Evolutionary conservation across 1,140 invertebrate species (phyloP).

Genomic region (Lycorma delicatula): DNA sequence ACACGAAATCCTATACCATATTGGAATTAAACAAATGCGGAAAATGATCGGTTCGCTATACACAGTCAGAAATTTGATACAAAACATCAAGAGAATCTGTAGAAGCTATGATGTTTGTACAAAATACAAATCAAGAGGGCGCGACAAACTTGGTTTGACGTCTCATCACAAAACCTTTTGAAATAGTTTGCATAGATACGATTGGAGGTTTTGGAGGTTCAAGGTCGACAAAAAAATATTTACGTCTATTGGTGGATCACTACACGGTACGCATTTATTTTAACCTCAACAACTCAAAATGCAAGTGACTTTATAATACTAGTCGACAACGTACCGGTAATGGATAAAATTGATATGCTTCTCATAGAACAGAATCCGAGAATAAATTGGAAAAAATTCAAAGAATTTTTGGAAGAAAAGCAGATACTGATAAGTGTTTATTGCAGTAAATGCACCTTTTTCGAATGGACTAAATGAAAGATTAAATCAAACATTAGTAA

Average conservation of each 20-base stretch:
- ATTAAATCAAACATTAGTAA: constrained; percentile 34
- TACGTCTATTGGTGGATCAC: constrained; percentile 26
- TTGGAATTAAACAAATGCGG: constrained; percentile 25
- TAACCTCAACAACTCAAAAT: too few relatives aligned
- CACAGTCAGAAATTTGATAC: constrained; percentile 24
- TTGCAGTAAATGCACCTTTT: too few relatives aligned
- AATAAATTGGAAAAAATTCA: constrained; percentile 26
- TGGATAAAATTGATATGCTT: constrained; percentile 20
- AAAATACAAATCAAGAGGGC: constrained; percentile 33
- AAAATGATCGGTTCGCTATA: constrained; percentile 25
- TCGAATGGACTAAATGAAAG: too few relatives aligned
- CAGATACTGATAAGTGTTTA: too few relatives aligned
- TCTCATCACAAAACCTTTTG: constrained; percentile 32
- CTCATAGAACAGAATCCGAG: constrained; percentile 25
- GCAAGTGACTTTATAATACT: too few relatives aligned
- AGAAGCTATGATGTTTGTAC: constrained; percentile 31
- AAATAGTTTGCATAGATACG: constrained; percentile 32
- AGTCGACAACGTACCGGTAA: constrained; percentile 13
- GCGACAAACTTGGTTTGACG: constrained; percentile 25
- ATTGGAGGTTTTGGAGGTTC: constrained; percentile 32
- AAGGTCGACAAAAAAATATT: constrained; percentile 27
- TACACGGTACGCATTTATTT: constrained; percentile 23
- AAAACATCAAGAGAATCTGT: constrained; percentile 28
- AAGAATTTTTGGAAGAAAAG: too few relatives aligned
- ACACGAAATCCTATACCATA: constrained; percentile 24